Evolutionary conservation across 2,113 vertebrate genomes (phyloP), one percentile per base, ranked within the genome.

Genomic region (Pedionomus torquatus): DNA sequence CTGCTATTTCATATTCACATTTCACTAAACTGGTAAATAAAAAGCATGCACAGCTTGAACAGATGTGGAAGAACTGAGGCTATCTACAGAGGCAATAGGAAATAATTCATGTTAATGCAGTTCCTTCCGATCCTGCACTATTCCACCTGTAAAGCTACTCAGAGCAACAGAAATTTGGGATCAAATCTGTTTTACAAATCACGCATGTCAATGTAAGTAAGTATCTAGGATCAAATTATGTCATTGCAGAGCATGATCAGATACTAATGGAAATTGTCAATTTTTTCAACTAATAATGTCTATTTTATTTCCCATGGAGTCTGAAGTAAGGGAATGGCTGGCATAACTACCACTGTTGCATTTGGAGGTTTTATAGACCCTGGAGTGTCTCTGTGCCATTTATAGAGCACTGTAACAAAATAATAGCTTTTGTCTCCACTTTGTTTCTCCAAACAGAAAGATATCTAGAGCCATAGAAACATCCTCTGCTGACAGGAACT

Each of bases 341-440:
- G 13, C 26, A 3, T 87, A 81, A 90, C 30, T 51, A 48, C 49
- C 35, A 33, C n/a, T 79, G n/a, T 44, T 87, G 55, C 15, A 33
- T 87, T 88, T 79, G 30, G 35, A 89, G 33, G 48, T 79, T 95
- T 95, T 91, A 87, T 76, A 95, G 72, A 84, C 35, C 39, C 48
- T 87, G 72, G 23, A 84, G 65, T 76, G 31, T 26, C 65, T 84
- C 86, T 79, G 52, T 84, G 35, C 4, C 65, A n/a, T 89, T 95
- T 94, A 52, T 82, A 83, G 60, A 84, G 43, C n/a, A 78, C 80
- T 72, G 15, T 93, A 93, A 94, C 4, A 3, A 92, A 94, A 84
- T 91, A 90, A 81, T 43, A 93, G 72, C 44, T 78, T 60, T 71
- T 79, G 49, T 78, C 52, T 95, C n/a, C n/a, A n/a, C n/a, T n/a